Evolutionary conservation across 1,140 invertebrate genomes (phyloP).

Genomic region (Drosophila teissieri): DNA sequence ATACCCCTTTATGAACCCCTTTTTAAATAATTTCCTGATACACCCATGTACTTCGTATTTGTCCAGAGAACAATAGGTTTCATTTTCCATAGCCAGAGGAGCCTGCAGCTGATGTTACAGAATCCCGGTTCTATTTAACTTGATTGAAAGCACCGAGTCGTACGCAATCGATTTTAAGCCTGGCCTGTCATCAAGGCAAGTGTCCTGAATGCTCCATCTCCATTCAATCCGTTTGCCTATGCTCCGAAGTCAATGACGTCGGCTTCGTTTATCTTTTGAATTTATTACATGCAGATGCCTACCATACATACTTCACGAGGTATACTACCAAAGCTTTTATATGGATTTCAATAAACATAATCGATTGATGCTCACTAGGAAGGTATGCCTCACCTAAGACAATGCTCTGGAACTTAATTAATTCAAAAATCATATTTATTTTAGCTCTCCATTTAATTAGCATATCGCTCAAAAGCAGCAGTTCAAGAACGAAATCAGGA

Average conservation of each 20-base stretch:
- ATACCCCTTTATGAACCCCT: too few relatives aligned
- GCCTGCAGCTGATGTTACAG: constrained; percentile 9
- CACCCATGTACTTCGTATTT: not conserved
- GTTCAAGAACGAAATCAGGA: not conserved
- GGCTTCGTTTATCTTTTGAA: constrained; percentile 8
- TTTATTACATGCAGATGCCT: constrained; percentile 1
- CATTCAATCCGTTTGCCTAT: not conserved
- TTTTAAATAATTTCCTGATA: not conserved
- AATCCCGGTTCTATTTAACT: constrained; percentile 1
- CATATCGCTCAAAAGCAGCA: not conserved
- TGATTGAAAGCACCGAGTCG: constrained; percentile 13
- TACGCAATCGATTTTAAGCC: constrained; percentile 4
- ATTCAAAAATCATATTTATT: not conserved
- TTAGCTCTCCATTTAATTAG: not conserved
- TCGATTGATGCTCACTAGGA: constrained; percentile 25
- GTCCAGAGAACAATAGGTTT: not conserved
- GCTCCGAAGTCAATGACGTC: constrained; percentile 4
- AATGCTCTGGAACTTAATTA: not conserved
- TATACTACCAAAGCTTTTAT: not conserved
- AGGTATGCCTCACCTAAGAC: too few relatives aligned
- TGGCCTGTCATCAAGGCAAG: constrained; percentile 9
- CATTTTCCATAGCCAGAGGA: constrained; percentile 1
- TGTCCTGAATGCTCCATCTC: constrained; percentile 2
- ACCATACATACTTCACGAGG: not conserved
- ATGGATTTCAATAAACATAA: constrained; percentile 17